Evolutionary conservation across 2,113 vertebrate genomes (phyloP).

Genomic region (Castor canadensis): DNA sequence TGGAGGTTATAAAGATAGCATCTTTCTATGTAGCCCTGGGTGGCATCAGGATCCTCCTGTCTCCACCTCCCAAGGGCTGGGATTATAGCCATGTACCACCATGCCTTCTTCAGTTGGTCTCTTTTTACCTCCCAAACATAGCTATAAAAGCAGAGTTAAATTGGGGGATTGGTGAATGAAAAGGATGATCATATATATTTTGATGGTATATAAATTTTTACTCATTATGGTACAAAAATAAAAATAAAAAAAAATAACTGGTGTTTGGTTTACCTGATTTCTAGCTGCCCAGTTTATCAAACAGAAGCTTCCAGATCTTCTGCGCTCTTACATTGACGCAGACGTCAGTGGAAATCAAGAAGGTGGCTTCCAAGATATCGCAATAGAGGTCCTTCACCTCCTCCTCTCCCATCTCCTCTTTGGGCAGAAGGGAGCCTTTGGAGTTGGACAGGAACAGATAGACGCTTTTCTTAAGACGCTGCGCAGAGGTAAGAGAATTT

Average conservation of each 20-base stretch:
- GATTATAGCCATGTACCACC: too few relatives aligned
- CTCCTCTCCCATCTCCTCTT: slow-evolving; percentile 99
- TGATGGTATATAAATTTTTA: slow-evolving; percentile 5
- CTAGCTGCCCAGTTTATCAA: slow-evolving; percentile 97
- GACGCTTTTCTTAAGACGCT: slow-evolving; percentile 99
- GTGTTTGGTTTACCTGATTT: slow-evolving; percentile 54
- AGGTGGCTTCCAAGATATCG: slow-evolving; percentile 99
- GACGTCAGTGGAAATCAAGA: slow-evolving; percentile 99
- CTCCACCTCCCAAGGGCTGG: too few relatives aligned
- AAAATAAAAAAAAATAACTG: too few relatives aligned
- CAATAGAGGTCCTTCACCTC: slow-evolving; percentile 99
- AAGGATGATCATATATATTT: background rate
- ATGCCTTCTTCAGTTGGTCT: background rate
- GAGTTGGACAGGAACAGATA: slow-evolving; percentile 99
- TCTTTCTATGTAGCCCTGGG: too few relatives aligned
- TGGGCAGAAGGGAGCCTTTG: slow-evolving; percentile 99
- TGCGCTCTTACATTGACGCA: slow-evolving; percentile 98
- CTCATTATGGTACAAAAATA: background rate
- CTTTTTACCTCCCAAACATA: background rate
- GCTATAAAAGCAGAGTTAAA: background rate
- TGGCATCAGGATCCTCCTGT: background rate
- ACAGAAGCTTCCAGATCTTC: slow-evolving; percentile 98
- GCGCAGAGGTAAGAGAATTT: slow-evolving; percentile 92
- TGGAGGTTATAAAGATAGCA: too few relatives aligned
- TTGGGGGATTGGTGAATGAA: background rate